phyloP scores from a whole-genome alignment of 2,113 vertebrate species.

The Narcine bancroftii region DNA sequence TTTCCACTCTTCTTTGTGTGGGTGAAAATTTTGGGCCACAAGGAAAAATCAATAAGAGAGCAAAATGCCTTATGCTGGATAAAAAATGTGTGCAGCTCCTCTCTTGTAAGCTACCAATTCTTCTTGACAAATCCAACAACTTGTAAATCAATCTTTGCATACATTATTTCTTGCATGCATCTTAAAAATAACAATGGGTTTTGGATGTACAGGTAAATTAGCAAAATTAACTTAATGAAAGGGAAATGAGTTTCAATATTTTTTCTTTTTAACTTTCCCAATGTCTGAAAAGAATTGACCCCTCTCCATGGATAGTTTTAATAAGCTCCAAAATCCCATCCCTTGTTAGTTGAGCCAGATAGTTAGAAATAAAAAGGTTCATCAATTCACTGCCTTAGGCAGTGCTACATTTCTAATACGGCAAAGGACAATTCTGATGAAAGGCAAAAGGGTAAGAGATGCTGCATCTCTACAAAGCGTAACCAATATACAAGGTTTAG shows the following conservation, averaged over 20 bases:
- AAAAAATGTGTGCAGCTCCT: background rate
- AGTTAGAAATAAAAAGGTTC: slow-evolving; percentile 37
- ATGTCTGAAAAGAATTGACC: slow-evolving; percentile 21
- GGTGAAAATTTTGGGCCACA: background rate
- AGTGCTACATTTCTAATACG: slow-evolving; percentile 22
- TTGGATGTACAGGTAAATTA: slow-evolving; percentile 2
- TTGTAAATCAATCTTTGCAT: background rate
- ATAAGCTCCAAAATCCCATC: slow-evolving; percentile 37
- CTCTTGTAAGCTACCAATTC: slow-evolving; percentile 21
- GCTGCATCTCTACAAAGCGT: slow-evolving; percentile 18
- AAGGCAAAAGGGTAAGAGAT: slow-evolving; percentile 28
- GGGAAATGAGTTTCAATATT: background rate
- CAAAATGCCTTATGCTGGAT: slow-evolving; percentile 14
- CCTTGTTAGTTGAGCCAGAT: slow-evolving; percentile 35
- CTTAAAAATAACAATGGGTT: background rate
- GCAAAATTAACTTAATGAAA: slow-evolving; percentile 27
- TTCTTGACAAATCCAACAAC: background rate
- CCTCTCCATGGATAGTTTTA: slow-evolving; percentile 35
- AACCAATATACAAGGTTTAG: slow-evolving; percentile 16
- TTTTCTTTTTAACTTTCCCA: background rate
- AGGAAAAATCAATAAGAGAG: slow-evolving; percentile 1
- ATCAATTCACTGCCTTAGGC: slow-evolving; percentile 35
- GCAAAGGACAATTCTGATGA: slow-evolving; percentile 32
- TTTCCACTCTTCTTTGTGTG: slow-evolving; percentile 29
- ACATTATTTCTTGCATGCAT: background rate